Percentiles rank a stretch among this genome's conserved stretches.
phyloP scores from a whole-genome alignment of 2,888 invertebrate species.

The Megalurothrips usitatus region DNA sequence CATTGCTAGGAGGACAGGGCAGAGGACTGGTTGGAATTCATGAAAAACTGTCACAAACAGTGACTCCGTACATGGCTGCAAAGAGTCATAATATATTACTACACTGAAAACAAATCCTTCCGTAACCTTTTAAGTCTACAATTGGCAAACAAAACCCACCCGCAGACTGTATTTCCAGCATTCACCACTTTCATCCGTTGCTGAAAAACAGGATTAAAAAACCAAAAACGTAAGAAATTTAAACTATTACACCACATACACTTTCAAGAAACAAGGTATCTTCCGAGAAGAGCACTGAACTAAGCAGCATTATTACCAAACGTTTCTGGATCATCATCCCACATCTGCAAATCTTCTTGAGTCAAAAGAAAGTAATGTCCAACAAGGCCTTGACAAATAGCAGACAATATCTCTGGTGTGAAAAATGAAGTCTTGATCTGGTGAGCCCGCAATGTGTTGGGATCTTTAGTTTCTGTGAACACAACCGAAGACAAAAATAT shows the following conservation, averaged over 20 bases:
- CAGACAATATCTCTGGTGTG: conserved; percentile 66
- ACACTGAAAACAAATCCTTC: conserved; percentile 30
- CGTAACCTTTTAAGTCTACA: background rate
- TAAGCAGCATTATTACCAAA: conserved; percentile 57
- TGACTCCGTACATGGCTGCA: conserved; percentile 80
- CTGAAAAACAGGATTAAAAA: conserved; percentile 42
- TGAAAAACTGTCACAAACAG: conserved; percentile 80
- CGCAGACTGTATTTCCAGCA: conserved; percentile 90
- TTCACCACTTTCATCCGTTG: conserved; percentile 78
- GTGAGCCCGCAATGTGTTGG: conserved; percentile 56
- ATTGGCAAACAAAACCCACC: conserved; percentile 51
- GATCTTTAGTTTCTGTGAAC: conserved; percentile 45
- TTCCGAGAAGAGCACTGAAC: background rate
- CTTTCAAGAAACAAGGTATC: conserved; percentile 12
- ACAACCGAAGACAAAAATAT: conserved; percentile 29
- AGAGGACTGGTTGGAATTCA: conserved; percentile 66
- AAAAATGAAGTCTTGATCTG: conserved; percentile 73
- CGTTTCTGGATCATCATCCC: conserved; percentile 88
- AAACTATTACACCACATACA: conserved; percentile 34
- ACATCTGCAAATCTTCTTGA: conserved; percentile 74
- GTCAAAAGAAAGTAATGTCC: conserved; percentile 84
- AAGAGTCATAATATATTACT: conserved; percentile 32
- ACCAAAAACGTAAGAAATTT: conserved; percentile 37
- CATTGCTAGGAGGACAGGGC: conserved; percentile 69
- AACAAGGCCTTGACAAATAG: conserved; percentile 79